Base-by-base conservation (phyloP, 2,797 vertebrate genomes). In the Manis javanica region DNA sequence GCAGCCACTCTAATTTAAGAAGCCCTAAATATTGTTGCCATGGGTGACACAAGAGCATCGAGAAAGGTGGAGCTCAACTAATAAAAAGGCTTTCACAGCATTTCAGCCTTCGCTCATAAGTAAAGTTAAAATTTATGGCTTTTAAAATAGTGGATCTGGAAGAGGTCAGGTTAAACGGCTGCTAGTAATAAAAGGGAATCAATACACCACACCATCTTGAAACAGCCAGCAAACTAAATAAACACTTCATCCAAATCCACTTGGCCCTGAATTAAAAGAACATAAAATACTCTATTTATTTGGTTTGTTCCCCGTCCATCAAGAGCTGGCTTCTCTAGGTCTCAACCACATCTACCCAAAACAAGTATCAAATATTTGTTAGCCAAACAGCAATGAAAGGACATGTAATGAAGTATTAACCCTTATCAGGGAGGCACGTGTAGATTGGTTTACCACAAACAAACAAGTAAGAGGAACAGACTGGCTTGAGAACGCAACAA, bases 191-290 rank as follows among this genome's bases (percentile, higher is more conserved):
- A 98, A 99, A 98, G 96, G 96, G 98, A 99, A 99, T 99, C 99
- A 98, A 99, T 99, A 99, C 92, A 87, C 97, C 97, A 98, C 96
- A 97, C 98, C 98, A 98, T 98, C 98, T 97, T 98, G 98, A 98
- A 98, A 98, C 97, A 98, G 98, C 97, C 98, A 98, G 98, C 96
- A 98, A 98, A 98, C 98, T 98, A 98, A 99, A 99, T 98, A 99
- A 99, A 99, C 98, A 98, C 98, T 99, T 98, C 98, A 99, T 99
- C 98, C 98, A 98, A 99, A 99, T 98, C 98, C 97, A 99, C 98
- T 99, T 98, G 98, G 98, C 98, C 97, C 98, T 98, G 98, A 99
- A 99, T 99, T 98, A 99, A 98, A 99, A 98, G 98, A 98, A 98
- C 98, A 98, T 99, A 98, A 98, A 99, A 98, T 98, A 98, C 97